Conservation (phyloP, 2,888 invertebrate species). For the Mythimna impura region DNA sequence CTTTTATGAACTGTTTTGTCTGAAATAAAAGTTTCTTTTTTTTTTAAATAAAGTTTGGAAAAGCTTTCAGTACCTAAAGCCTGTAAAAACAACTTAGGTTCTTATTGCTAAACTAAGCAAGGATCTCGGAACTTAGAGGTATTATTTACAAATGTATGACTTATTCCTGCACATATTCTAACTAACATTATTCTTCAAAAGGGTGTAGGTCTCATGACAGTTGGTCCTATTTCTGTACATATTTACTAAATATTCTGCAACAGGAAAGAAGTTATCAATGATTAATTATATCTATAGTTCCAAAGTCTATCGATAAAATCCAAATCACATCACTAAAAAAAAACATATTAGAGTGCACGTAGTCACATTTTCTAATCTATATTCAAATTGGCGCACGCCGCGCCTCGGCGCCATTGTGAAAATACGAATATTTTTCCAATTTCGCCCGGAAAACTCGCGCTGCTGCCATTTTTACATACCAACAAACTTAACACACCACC, state of each 20-base stretch:
- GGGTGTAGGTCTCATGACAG: no score
- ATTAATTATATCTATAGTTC: neutral
- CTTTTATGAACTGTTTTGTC: no score
- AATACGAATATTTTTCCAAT: conserved; percentile 89
- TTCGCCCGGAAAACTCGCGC: conserved; percentile 85
- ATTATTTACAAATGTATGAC: no score
- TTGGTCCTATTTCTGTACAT: no score
- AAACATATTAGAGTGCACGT: conserved; percentile 87
- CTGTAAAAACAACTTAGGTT: no score
- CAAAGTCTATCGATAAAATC: conserved; percentile 53
- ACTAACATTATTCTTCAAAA: no score
- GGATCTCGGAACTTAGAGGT: no score
- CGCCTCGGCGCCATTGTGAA: conserved; percentile 84
- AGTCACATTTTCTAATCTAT: conserved; percentile 90
- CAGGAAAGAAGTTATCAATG: neutral
- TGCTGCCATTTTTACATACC: conserved; percentile 76
- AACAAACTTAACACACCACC: conserved; percentile 43
- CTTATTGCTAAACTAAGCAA: no score
- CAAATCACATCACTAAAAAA: conserved; percentile 70
- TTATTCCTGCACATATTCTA: no score
- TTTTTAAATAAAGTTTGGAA: no score
- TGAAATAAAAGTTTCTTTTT: no score
- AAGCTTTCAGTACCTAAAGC: no score
- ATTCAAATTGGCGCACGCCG: conserved; percentile 87
- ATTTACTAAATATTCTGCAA: neutral